Percentiles rank a stretch among this genome's conserved stretches.
Evolutionary conservation across 2,113 vertebrate species (phyloP).

Genomic region (Aramus guarauna): DNA sequence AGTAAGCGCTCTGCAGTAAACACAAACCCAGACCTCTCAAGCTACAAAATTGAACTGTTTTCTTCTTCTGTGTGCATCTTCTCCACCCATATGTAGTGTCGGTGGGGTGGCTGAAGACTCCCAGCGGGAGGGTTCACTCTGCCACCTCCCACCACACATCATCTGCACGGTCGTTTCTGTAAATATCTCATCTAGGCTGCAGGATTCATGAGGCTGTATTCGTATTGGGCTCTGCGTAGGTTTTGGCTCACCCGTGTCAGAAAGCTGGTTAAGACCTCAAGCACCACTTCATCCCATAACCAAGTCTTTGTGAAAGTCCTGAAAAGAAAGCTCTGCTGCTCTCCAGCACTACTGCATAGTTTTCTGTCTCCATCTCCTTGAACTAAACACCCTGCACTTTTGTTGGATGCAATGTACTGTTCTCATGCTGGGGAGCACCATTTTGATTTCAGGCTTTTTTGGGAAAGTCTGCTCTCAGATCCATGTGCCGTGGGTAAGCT

Average conservation of each 20-base stretch:
- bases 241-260: neutral
- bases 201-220: neutral
- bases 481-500: neutral
- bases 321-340: neutral
- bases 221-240: neutral
- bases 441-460: neutral
- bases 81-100: neutral
- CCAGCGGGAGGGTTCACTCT: neutral
- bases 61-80: neutral
- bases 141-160: conserved; percentile 1
- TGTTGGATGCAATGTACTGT: neutral
- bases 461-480: neutral
- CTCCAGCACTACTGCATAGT: neutral
- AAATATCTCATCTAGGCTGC: neutral
- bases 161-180: neutral
- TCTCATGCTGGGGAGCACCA: neutral
- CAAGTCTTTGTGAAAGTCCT: neutral
- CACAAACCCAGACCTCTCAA: neutral
- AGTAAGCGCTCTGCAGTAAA: neutral
- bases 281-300: neutral
- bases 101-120: neutral
- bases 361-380: neutral
- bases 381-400: neutral
- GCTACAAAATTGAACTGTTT: neutral
- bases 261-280: neutral